Evolutionary conservation across 2,113 vertebrate genomes (phyloP), one percentile per base, ranked within the genome.

Genomic region (Caranx melampygus): DNA sequence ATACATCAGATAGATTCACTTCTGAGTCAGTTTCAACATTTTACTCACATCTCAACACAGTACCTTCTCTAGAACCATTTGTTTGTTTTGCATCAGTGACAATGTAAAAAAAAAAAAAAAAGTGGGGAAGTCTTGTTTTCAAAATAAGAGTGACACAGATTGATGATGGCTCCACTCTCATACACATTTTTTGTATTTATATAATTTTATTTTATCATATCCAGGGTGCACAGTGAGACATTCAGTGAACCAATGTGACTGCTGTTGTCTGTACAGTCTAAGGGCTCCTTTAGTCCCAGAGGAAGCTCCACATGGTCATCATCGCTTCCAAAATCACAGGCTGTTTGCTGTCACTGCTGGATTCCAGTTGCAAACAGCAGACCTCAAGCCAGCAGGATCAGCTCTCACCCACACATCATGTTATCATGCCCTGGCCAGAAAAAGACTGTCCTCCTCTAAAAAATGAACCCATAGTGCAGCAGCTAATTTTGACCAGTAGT

Each of bases 281-380:
- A 37, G 37, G 20, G 51, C 26, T 15, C 21, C 42, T 26, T 21
- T 21, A 52, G 16, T 67, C 11, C 33, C 12, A 26, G 54, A 71
- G 68, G 21, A 71, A 12, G 37, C 15, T 49, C 15, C 6, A n/a
- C 21, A 58, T n/a, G 26, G 11, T 18, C 57, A 58, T 58, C 13
- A 35, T 4, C 21, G 44, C 13, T 45, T 55, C 8, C 14, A n/a
- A 52, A 40, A 54, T 21, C n/a, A 14, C 37, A 57, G 26, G 37
- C 51, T 65, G 62, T 75, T 45, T 49, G 45, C 44, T 21, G 18
- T 65, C 61, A n/a, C 37, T 16, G 0, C 18, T 54, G 72, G 49
- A 16, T 54, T 55, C 31, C 26, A 63, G 35, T 26, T 45, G 12
- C 26, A 75, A 47, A 66, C 20, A 26, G 72, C 35, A 74, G 18